Conservation (phyloP, 2,797 vertebrate species). For the Malurus splendens region DNA sequence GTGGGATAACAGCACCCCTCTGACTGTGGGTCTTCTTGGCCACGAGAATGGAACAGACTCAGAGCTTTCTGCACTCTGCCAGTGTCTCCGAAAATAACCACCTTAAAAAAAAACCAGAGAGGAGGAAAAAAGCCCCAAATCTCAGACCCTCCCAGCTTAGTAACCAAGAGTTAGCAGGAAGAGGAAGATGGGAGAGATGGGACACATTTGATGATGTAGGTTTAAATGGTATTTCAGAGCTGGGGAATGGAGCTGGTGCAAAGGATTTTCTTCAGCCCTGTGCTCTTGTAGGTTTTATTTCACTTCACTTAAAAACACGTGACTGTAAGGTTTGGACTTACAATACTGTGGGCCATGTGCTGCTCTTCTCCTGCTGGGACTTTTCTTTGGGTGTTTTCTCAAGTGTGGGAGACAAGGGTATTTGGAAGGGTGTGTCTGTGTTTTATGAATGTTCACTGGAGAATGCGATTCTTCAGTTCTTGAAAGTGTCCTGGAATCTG, state of each 20-base stretch:
- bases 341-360: background rate
- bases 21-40: rapidly evolving
- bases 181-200: background rate
- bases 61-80: background rate
- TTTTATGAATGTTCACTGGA: background rate
- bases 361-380: background rate
- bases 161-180: background rate
- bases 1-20: background rate
- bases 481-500: background rate
- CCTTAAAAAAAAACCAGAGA: background rate
- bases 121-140: background rate
- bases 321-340: background rate
- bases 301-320: rapidly evolving
- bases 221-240: background rate
- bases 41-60: background rate
- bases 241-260: background rate
- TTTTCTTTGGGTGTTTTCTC: background rate
- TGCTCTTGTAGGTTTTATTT: background rate
- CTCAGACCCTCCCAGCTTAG: background rate
- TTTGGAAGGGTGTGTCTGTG: background rate
- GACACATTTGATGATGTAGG: too few species aligned
- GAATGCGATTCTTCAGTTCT: background rate
- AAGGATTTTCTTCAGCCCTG: background rate
- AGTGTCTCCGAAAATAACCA: background rate
- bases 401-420: background rate